Evolutionary conservation across 2,113 vertebrate genomes (phyloP).

Genomic region (Struthidea cinerea): DNA sequence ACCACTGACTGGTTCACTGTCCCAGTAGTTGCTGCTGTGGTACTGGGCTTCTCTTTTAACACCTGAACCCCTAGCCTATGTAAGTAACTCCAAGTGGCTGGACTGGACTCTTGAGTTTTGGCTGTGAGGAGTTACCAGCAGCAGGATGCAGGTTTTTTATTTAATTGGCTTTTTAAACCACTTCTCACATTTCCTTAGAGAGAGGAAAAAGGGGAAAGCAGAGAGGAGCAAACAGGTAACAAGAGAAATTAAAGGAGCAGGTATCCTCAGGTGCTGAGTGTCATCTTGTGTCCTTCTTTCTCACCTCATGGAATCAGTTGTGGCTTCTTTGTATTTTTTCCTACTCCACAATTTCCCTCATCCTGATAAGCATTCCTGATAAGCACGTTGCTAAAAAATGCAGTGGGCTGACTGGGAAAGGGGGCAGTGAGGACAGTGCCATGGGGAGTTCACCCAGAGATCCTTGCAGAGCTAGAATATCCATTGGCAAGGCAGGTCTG

Average conservation of each 20-base stretch:
- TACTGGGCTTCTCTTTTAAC: not conserved
- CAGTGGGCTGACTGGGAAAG: not conserved
- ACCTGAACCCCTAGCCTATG: not conserved
- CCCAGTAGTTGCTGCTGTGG: not conserved
- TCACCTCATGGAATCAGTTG: not conserved
- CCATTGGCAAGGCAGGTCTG: not conserved
- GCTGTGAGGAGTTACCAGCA: not conserved
- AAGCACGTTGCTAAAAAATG: not conserved
- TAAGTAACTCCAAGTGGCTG: not conserved
- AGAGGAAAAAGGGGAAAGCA: not conserved
- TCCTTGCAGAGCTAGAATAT: not conserved
- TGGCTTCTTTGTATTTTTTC: not conserved
- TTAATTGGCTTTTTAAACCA: not conserved
- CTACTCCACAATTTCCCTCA: not conserved
- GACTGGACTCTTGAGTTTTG: not conserved
- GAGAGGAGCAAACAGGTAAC: not conserved
- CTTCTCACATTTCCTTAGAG: not conserved
- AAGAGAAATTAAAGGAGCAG: not conserved
- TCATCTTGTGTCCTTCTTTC: not conserved
- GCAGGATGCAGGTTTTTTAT: not conserved
- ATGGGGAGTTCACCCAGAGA: fast-evolving
- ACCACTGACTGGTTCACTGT: not conserved
- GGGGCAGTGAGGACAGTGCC: not conserved
- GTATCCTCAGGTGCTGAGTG: not conserved
- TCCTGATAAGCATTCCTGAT: not conserved